A percentile compares a stretch with the other conserved stretches of the same genome.
phyloP scores from a whole-genome alignment of 53 echinoderm and acorn worm genomes.

The Antedon mediterranea region DNA sequence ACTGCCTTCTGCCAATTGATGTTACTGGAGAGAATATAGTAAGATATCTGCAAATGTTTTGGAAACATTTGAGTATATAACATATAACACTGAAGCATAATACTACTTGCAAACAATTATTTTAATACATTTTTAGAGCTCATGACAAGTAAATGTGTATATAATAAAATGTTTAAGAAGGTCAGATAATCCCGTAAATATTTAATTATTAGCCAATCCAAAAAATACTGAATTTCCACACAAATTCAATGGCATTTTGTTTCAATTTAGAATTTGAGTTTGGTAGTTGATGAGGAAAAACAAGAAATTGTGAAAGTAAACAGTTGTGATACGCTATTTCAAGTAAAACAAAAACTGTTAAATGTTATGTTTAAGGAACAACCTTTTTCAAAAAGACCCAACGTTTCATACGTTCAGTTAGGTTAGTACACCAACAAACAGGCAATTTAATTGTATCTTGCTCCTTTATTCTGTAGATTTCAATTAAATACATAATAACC shows the following conservation, averaged over 20 bases:
- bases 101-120: not conserved
- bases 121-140: no score
- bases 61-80: not conserved
- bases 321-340: constrained; percentile 70
- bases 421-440: constrained; percentile 27
- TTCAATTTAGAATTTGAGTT: constrained; percentile 33
- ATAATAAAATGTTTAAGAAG: no score
- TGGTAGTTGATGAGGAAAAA: constrained; percentile 39
- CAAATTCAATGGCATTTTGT: not conserved
- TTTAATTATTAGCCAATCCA: no score
- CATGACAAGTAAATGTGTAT: not conserved
- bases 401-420: constrained; percentile 44
- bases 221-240: not conserved
- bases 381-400: constrained; percentile 51
- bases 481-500: no score
- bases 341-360: constrained; percentile 85
- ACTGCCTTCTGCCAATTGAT: not conserved
- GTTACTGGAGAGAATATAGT: not conserved
- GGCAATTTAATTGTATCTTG: no score
- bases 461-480: no score
- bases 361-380: constrained; percentile 53
- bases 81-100: not conserved
- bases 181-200: no score
- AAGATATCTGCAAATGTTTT: not conserved
- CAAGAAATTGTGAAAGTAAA: constrained; percentile 51